A percentile compares a stretch with the other conserved stretches of the same genome.
These are phyloP conservation scores for Hybognathus amarus DNA, from an alignment of 2,797 vertebrate species.

Conservation along the genomic window DNA sequence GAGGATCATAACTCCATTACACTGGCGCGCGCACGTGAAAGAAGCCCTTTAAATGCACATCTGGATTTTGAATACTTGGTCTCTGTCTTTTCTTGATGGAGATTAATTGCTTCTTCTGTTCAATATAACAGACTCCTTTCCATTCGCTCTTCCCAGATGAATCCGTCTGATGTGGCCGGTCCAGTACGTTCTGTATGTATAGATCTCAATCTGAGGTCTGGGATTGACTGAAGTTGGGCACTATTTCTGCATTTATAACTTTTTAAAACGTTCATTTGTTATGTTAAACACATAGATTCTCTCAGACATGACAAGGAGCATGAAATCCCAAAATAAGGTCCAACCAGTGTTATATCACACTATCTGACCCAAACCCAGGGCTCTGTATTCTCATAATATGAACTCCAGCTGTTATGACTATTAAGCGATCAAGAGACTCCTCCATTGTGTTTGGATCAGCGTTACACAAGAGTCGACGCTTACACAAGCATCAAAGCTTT, in stretches of 20 bases:
- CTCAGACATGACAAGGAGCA: background rate
- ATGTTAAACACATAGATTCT: background rate
- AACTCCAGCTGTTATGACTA: constrained; percentile 15
- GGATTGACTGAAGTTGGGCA: background rate
- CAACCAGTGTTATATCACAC: background rate
- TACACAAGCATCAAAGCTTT: constrained; percentile 5
- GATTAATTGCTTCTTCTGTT: constrained; percentile 10
- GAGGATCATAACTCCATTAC: background rate
- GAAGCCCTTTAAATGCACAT: constrained; percentile 25
- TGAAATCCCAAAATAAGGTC: constrained; percentile 7
- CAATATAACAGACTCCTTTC: constrained; percentile 17
- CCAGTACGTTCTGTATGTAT: background rate
- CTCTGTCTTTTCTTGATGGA: constrained; percentile 21
- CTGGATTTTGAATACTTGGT: constrained; percentile 23
- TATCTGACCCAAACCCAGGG: background rate
- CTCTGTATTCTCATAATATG: background rate
- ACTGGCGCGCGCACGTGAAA: background rate
- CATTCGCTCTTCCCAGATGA: constrained; percentile 27
- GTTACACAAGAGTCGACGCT: background rate
- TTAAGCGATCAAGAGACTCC: background rate
- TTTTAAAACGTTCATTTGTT: too few species aligned
- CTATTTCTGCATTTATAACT: background rate
- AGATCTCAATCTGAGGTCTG: background rate
- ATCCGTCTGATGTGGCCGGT: background rate
- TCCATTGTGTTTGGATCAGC: background rate